These are phyloP conservation scores for Cyclargus thomasi DNA, from an alignment of 1,140 invertebrate species.

Conservation along the genomic window DNA sequence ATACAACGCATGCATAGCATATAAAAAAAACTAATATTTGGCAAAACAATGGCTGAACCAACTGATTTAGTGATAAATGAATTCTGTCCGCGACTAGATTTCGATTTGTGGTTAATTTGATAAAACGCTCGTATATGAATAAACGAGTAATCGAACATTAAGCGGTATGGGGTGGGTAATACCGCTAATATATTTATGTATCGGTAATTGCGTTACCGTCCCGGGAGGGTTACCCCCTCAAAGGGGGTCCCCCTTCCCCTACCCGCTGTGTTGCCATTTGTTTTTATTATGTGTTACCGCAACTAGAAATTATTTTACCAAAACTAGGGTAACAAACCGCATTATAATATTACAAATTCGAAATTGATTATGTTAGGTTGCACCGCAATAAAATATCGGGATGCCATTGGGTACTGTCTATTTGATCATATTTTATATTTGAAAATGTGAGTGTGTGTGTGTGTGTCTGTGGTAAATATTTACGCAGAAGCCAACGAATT, in stretches of 20 bases:
- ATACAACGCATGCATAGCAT: too few relatives aligned
- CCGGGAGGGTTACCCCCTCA: not conserved
- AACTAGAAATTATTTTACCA: not conserved
- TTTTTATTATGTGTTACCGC: slow-evolving; percentile 7
- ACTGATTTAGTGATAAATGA: not conserved
- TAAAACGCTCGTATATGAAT: not conserved
- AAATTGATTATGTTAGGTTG: not conserved
- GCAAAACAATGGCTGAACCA: not conserved
- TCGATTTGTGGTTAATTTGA: not conserved
- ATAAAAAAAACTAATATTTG: too few relatives aligned
- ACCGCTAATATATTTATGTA: slow-evolving; percentile 5
- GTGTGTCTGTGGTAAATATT: too few relatives aligned
- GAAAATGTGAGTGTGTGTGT: too few relatives aligned
- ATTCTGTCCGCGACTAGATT: not conserved
- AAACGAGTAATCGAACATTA: not conserved
- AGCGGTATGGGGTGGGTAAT: not conserved
- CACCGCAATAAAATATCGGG: too few relatives aligned
- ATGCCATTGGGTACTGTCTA: too few relatives aligned
- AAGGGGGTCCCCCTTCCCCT: not conserved
- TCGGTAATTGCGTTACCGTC: slow-evolving; percentile 6
- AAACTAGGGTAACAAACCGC: slow-evolving; percentile 4
- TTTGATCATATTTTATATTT: too few relatives aligned
- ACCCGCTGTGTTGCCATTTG: not conserved
- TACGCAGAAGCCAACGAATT: too few relatives aligned
- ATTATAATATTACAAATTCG: not conserved